Percentiles rank a stretch among this genome's conserved stretches.
Conservation (phyloP, 2,888 invertebrate genomes). For the Ichneumoninae sp. region DNA sequence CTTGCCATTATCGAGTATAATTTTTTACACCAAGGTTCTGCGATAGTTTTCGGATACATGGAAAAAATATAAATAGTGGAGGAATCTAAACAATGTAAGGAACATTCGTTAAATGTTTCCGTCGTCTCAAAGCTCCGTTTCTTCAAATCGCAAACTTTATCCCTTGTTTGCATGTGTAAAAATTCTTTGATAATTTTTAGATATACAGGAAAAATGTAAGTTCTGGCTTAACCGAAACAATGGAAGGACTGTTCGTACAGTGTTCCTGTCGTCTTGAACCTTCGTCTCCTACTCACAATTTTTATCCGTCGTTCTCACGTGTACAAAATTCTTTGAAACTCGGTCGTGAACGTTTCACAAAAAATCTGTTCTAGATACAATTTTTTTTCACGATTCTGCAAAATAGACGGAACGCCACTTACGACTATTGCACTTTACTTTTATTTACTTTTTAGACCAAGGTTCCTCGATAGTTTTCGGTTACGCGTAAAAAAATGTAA, state of each 20-base stretch:
- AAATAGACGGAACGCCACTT: background rate
- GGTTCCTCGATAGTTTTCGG: background rate
- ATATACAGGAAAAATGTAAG: no score
- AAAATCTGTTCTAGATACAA: no score
- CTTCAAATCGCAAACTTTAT: no score
- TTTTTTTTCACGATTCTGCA: constrained; percentile 2
- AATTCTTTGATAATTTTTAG: no score
- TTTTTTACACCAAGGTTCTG: background rate
- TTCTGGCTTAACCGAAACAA: no score
- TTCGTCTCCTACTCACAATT: background rate
- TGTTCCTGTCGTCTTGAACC: no score
- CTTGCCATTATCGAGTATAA: background rate
- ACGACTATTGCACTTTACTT: background rate
- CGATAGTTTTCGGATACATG: background rate
- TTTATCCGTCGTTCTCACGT: background rate
- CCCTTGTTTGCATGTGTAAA: no score
- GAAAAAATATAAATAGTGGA: background rate
- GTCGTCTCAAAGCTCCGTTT: background rate
- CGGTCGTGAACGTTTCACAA: no score
- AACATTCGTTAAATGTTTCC: background rate
- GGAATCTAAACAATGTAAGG: background rate
- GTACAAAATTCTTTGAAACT: background rate
- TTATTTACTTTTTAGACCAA: background rate
- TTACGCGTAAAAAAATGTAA: background rate
- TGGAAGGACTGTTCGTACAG: no score